Percentiles rank a stretch among this genome's conserved stretches.
Evolutionary conservation across 2,113 vertebrate genomes (phyloP).

Genomic region (Laticauda colubrina): DNA sequence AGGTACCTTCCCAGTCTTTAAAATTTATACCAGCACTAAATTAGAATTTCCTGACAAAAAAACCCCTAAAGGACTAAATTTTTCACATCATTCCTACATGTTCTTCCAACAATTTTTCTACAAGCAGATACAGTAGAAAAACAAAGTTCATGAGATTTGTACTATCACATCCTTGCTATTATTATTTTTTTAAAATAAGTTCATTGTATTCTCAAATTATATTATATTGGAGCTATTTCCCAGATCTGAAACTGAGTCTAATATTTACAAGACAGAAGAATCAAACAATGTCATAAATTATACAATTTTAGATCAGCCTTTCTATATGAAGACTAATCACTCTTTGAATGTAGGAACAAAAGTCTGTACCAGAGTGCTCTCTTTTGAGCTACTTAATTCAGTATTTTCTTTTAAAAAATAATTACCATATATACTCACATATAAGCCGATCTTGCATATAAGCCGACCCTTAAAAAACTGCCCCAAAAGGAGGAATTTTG

Average conservation of each 20-base stretch:
- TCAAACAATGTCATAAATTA: constrained; percentile 9
- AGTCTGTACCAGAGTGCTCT: not conserved
- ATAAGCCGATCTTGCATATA: no score
- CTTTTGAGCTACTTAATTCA: not conserved
- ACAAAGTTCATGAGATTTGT: not conserved
- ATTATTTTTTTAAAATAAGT: not conserved
- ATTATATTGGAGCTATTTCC: not conserved
- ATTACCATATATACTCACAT: not conserved
- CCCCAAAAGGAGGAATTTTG: no score
- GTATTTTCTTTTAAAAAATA: not conserved
- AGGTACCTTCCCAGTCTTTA: not conserved
- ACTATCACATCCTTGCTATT: no score
- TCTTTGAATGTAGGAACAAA: not conserved
- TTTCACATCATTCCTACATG: not conserved
- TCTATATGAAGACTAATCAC: constrained; percentile 7
- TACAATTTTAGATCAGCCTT: not conserved
- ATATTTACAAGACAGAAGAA: not conserved
- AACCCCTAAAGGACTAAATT: not conserved
- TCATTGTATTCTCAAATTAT: constrained; percentile 1
- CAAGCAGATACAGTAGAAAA: not conserved
- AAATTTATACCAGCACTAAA: constrained; percentile 2
- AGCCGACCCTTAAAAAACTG: no score
- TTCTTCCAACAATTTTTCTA: not conserved
- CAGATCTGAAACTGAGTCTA: not conserved
- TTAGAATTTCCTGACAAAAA: not conserved